Conservation (phyloP, 2,888 invertebrate species). For the Melitaea athalia region DNA sequence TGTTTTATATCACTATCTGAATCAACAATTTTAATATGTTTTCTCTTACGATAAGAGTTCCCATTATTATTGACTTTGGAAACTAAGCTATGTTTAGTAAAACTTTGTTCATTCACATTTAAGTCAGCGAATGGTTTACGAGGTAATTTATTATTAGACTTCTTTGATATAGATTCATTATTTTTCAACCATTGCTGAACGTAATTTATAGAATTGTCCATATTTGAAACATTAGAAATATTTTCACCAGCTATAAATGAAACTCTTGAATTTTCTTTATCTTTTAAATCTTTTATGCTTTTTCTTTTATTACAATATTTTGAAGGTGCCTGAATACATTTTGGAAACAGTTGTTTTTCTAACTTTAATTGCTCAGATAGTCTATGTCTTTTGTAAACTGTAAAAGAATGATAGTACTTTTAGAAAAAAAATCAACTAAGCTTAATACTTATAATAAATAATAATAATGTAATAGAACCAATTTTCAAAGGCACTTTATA, state of each 20-base stretch:
- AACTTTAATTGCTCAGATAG: conserved; percentile 63
- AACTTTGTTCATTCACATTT: conserved; percentile 50
- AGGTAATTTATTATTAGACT: conserved; percentile 37
- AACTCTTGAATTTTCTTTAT: conserved; percentile 55
- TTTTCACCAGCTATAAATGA: conserved; percentile 57
- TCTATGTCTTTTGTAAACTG: conserved; percentile 60
- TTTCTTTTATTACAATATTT: conserved; percentile 71
- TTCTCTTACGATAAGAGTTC: conserved; percentile 27
- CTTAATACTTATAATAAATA: no score
- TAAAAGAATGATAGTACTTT: conserved; percentile 40
- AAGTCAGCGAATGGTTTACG: conserved; percentile 66
- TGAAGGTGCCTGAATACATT: conserved; percentile 69
- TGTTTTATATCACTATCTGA: conserved; percentile 10
- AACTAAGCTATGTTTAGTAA: conserved; percentile 18
- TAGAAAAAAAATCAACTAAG: conserved; percentile 11
- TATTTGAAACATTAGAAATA: conserved; percentile 47
- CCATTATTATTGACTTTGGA: conserved; percentile 9
- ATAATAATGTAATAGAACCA: no score
- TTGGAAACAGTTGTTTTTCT: conserved; percentile 71
- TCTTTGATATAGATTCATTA: conserved; percentile 43
- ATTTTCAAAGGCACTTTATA: no score
- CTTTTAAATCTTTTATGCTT: conserved; percentile 45
- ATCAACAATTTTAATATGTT: conserved; percentile 27
- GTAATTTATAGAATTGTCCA: conserved; percentile 59
- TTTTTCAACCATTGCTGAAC: conserved; percentile 67